Evolutionary conservation across 23 tunicate genomes (phyloP).

Genomic region (Ciona savignyi): DNA sequence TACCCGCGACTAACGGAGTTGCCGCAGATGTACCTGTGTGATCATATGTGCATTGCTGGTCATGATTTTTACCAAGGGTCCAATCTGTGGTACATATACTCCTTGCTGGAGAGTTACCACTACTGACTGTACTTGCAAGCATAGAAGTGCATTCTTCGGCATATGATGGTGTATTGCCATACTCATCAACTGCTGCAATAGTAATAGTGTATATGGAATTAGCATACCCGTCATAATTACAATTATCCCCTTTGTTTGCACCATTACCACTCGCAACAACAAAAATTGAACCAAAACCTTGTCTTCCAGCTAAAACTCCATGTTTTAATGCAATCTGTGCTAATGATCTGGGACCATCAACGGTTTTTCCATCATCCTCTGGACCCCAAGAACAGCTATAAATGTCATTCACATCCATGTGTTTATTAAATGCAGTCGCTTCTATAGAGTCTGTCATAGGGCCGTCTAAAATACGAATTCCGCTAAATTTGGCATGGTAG

Average conservation of each 20-base stretch:
- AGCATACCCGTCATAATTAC: conserved; percentile 99
- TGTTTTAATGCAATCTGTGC: conserved; percentile 81
- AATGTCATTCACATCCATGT: conserved; percentile 75
- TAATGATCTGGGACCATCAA: conserved; percentile 90
- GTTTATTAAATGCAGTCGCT: conserved; percentile 92
- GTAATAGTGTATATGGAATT: conserved; percentile 93
- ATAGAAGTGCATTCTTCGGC: conserved; percentile 95
- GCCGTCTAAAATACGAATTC: conserved; percentile 89
- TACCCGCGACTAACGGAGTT: conserved; percentile 95
- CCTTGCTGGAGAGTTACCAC: conserved; percentile 52
- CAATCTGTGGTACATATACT: conserved; percentile 88
- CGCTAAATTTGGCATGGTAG: conserved; percentile 76
- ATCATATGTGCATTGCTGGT: conserved; percentile 42
- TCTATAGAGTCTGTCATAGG: conserved; percentile 94
- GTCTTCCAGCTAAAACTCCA: conserved; percentile 93
- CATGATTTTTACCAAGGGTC: conserved; percentile 25
- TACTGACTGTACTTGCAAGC: conserved; percentile 79
- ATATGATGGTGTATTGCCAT: conserved; percentile 72
- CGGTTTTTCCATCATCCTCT: conserved; percentile 98
- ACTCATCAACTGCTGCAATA: conserved; percentile 97
- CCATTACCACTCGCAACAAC: conserved; percentile 99
- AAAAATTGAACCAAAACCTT: conserved; percentile 94
- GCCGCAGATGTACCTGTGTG: conserved; percentile 98
- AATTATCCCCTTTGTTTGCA: conserved; percentile 80
- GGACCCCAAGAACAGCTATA: conserved; percentile 99